Base-by-base conservation (phyloP, 2,888 invertebrate species). In the Sesia apiformis region DNA sequence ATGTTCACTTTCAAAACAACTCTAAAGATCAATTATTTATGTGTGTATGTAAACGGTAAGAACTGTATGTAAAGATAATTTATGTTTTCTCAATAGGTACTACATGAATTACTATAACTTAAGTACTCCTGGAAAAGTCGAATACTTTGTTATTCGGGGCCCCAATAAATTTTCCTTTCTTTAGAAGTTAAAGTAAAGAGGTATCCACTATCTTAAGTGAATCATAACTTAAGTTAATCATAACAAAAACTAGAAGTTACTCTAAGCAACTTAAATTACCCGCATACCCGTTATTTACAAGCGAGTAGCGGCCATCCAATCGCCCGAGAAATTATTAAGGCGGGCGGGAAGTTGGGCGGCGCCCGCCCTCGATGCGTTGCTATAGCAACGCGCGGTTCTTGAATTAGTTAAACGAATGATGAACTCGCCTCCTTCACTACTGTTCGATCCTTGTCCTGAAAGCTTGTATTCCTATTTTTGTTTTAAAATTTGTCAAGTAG, bases 321-420 rank as follows among this genome's bases (percentile, higher is more conserved):
- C 75, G 78, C 70, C 69, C 73, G 75, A 74, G 79, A 84, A 81
- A 82, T 80, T 75, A 78, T 78, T 65, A 69, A 75, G 78, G 77
- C 74, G 73, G 71, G 43, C 46, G 49, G 56, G 66, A 70, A 64
- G 70, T 66, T 67, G 67, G 70, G 71, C 67, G 70, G 64, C 69
- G 67, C 66, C 65, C 71, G 68, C 71, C 73, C 72, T 72, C 69
- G 59, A 65, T 64, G 69, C 74, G 86, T 84, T 74, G 70, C 78
- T 67, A 81, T 80, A 74, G 71, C 64, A 63, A 86, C 82, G 65
- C 58, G 66, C 52, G 43, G 64, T 66, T 72, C 74, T 71, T 80
- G 84, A 80, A 84, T 85, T 82, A 80, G 78, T 84, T 82, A 81
- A 73, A 74, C 77, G 78, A 77, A 78, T 80, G 77, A 81, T 80